Conservation (phyloP, 2,888 invertebrate genomes). For the Hanleya hanleyi region DNA sequence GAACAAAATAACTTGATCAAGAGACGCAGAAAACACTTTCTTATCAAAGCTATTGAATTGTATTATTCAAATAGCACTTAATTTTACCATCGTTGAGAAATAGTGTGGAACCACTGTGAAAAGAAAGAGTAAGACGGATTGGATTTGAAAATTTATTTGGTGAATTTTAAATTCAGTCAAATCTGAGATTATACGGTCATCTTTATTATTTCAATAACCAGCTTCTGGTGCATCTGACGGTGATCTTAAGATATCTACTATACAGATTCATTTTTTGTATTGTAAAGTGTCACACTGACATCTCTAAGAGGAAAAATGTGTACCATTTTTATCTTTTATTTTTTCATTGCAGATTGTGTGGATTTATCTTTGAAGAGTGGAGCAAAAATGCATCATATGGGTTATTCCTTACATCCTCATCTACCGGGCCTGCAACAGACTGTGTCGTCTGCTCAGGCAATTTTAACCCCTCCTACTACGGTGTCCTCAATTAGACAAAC, state of each 20-base stretch:
- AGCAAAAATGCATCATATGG: not conserved
- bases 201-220: too few relatives aligned
- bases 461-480: not conserved
- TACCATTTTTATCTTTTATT: not conserved
- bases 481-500: not conserved
- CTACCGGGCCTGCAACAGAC: not conserved
- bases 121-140: too few relatives aligned
- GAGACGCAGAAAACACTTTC: too few relatives aligned
- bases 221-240: not conserved
- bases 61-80: not conserved
- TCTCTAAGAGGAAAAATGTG: too few relatives aligned
- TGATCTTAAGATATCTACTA: not conserved
- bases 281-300: too few relatives aligned
- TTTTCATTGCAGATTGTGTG: not conserved
- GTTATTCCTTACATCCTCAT: not conserved
- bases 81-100: not conserved
- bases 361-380: not conserved
- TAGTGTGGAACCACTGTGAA: too few relatives aligned
- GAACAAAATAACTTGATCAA: too few relatives aligned
- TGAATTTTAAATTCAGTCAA: not conserved
- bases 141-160: too few relatives aligned
- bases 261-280: too few relatives aligned
- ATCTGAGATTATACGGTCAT: too few relatives aligned
- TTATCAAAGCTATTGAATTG: not conserved
- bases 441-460: conserved; percentile 5